Conservation (phyloP, 2,888 invertebrate genomes). For the Lumbricus terrestris region DNA sequence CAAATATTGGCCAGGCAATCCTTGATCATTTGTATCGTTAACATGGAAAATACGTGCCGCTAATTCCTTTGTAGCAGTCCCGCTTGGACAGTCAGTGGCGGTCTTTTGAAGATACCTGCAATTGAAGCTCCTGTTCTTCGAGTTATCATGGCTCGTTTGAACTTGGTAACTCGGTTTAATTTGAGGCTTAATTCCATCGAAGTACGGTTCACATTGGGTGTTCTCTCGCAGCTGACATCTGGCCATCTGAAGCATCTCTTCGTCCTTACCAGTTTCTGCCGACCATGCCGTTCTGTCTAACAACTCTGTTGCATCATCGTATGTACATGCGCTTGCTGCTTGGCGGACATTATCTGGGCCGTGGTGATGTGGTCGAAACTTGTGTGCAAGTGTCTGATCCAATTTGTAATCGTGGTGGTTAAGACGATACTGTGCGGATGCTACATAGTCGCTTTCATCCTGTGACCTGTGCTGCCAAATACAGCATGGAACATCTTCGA, state of each 20-base stretch:
- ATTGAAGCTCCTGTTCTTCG: background rate
- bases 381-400: background rate
- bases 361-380: background rate
- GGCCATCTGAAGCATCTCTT: background rate
- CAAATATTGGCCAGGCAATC: background rate
- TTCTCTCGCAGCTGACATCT: background rate
- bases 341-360: too few species aligned
- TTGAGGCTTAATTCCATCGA: background rate
- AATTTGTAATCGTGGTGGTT: too few species aligned
- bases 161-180: background rate
- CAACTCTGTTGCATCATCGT: background rate
- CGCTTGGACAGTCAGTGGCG: background rate
- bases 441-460: background rate
- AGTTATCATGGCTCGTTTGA: background rate
- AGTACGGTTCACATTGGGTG: background rate
- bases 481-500: background rate
- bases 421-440: background rate
- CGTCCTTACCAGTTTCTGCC: background rate
- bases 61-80: background rate
- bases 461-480: background rate
- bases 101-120: background rate
- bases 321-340: too few species aligned
- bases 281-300: background rate
- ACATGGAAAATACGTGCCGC: background rate
- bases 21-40: background rate